phyloP scores from a whole-genome alignment of 1,140 invertebrate genomes.

The Cydia amplana region DNA sequence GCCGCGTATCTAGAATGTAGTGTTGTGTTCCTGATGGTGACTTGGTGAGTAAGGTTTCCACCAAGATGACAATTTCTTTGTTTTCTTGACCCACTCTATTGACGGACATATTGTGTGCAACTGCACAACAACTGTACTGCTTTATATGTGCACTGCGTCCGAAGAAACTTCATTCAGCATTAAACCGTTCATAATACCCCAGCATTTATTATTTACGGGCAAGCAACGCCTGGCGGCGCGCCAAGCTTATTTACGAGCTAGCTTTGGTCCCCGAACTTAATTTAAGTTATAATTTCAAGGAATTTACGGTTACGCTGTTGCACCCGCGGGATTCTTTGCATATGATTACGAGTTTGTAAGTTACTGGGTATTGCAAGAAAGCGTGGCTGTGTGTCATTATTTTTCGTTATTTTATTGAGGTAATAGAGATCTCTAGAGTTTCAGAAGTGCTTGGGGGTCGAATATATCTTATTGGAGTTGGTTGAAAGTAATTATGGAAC shows the following conservation, averaged over 20 bases:
- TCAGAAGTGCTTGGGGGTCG: too few species aligned
- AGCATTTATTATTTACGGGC: conserved; percentile 11
- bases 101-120: too few species aligned
- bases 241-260: conserved; percentile 10
- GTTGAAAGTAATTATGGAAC: too few species aligned
- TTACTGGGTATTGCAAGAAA: background rate
- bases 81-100: too few species aligned
- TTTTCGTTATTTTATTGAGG: background rate
- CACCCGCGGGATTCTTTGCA: conserved; percentile 12
- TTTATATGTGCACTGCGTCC: background rate
- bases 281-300: conserved; percentile 27
- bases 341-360: conserved; percentile 10
- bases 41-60: too few species aligned
- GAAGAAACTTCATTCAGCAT: background rate
- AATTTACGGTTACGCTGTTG: background rate
- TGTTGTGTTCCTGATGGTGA: too few species aligned
- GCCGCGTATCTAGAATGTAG: too few species aligned
- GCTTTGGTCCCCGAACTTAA: background rate
- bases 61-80: too few species aligned
- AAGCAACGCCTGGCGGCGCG: background rate
- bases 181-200: background rate
- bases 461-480: too few species aligned
- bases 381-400: background rate
- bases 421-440: too few species aligned
- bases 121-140: too few species aligned